A percentile compares a stretch with the other conserved stretches of the same genome.
Evolutionary conservation across 2,113 vertebrate genomes (phyloP).

Genomic region (Onychostruthus taczanowskii): DNA sequence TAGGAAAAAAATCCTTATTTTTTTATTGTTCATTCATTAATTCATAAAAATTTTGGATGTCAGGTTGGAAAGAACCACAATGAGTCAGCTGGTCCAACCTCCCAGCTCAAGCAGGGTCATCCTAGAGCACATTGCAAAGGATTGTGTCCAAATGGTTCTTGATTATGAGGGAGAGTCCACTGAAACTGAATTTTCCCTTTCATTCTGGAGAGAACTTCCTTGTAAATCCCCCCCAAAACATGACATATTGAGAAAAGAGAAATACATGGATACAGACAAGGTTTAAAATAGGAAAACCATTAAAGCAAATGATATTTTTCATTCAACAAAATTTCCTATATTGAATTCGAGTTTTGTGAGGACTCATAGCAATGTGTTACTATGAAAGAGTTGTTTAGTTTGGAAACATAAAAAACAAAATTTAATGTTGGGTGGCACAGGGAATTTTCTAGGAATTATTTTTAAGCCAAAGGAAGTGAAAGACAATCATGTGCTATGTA

Average conservation of each 20-base stretch:
- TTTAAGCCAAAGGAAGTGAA: background rate
- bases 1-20: background rate
- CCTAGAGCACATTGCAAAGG: background rate
- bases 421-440: background rate
- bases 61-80: background rate
- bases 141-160: background rate
- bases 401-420: background rate
- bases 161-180: background rate
- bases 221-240: background rate
- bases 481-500: background rate
- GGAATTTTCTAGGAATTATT: background rate
- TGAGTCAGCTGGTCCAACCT: background rate
- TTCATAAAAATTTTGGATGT: background rate
- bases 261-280: background rate
- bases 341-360: background rate
- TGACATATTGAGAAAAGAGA: background rate
- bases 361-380: background rate
- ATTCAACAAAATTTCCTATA: background rate
- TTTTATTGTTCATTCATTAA: background rate
- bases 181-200: background rate
- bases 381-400: background rate
- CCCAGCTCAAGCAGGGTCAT: background rate
- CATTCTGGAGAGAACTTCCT: background rate
- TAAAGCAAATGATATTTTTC: background rate
- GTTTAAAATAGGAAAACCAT: background rate